Evolutionary conservation across 2,113 vertebrate genomes (phyloP).

Genomic region (Hippocampus mohnikei): DNA sequence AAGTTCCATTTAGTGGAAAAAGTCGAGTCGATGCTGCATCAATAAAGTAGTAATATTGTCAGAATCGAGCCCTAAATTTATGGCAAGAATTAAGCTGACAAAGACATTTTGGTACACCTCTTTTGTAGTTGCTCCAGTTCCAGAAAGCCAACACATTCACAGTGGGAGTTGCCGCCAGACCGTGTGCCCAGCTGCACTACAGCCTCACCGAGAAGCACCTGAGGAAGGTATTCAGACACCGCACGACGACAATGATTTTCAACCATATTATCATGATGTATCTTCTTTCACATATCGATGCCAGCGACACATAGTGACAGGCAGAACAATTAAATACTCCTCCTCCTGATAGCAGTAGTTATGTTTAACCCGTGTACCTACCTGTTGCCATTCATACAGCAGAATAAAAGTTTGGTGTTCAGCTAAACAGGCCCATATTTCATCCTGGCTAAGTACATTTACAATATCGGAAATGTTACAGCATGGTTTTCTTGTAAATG

Average conservation of each 20-base stretch:
- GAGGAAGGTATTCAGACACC: slow-evolving; percentile 67
- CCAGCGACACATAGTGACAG: not conserved
- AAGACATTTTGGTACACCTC: slow-evolving; percentile 5
- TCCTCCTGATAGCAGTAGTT: not conserved
- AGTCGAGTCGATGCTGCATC: not conserved
- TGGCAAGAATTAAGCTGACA: not conserved
- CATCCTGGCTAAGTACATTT: not conserved
- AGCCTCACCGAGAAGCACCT: slow-evolving; percentile 74
- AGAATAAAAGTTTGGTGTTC: not conserved
- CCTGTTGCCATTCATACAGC: not conserved
- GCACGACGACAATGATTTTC: not conserved
- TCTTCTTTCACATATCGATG: not conserved
- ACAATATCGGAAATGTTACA: not conserved
- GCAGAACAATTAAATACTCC: not conserved
- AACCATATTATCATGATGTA: too few species aligned
- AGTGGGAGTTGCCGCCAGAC: slow-evolving; percentile 72
- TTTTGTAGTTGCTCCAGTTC: slow-evolving; percentile 79
- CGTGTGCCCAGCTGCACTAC: slow-evolving; percentile 81
- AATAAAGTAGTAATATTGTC: not conserved
- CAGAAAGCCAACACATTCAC: slow-evolving; percentile 70
- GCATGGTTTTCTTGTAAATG: slow-evolving; percentile 1
- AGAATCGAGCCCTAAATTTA: not conserved
- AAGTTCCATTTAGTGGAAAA: not conserved
- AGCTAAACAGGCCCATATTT: not conserved
- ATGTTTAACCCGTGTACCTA: not conserved